These are phyloP conservation scores for Platerodrilus igneus DNA, from an alignment of 2,888 invertebrate genomes.

Conservation along the genomic window DNA sequence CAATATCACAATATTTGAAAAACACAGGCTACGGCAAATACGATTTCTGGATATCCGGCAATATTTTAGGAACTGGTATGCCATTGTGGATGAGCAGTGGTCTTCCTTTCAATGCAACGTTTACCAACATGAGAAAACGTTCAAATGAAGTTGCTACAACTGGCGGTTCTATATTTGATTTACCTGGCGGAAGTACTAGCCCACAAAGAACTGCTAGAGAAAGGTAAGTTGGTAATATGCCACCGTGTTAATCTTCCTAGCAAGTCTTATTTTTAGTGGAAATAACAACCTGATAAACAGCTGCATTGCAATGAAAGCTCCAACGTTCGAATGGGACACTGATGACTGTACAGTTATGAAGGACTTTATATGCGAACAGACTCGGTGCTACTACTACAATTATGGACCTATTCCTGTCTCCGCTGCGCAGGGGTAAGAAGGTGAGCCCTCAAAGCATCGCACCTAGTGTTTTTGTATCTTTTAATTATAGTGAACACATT, in stretches of 20 bases:
- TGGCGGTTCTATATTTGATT: conserved; percentile 42
- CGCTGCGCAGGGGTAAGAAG: conserved; percentile 89
- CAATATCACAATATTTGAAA: conserved; percentile 74
- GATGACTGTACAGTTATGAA: conserved; percentile 78
- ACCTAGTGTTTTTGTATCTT: conserved; percentile 36
- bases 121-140: conserved; percentile 69
- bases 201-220: conserved; percentile 75
- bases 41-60: conserved; percentile 87
- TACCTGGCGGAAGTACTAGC: conserved; percentile 69
- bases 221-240: conserved; percentile 49
- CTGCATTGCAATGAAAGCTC: conserved; percentile 74
- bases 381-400: conserved; percentile 86
- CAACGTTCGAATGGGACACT: conserved; percentile 75
- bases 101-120: conserved; percentile 81
- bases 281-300: conserved; percentile 63
- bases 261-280: conserved; percentile 40
- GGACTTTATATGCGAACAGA: conserved; percentile 87
- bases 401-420: conserved; percentile 87
- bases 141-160: conserved; percentile 29
- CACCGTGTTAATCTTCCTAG: background rate
- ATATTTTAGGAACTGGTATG: conserved; percentile 81
- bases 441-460: conserved; percentile 54
- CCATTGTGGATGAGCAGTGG: conserved; percentile 88
- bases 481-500: too few relatives aligned
- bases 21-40: conserved; percentile 80